Evolutionary conservation across 1,140 invertebrate genomes (phyloP).

Genomic region (Drosophila persimilis): DNA sequence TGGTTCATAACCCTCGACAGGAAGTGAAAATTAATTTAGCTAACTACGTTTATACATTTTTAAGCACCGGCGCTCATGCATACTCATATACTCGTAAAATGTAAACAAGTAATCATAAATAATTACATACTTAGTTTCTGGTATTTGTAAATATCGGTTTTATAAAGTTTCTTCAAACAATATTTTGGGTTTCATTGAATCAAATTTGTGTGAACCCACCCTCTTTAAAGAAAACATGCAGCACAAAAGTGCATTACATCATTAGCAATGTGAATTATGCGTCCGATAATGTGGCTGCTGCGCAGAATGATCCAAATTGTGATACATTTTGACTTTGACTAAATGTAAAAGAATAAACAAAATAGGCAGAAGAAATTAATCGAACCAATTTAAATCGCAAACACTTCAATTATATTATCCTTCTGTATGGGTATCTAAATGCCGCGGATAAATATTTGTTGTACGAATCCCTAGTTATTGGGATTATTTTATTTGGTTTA

Average conservation of each 20-base stretch:
- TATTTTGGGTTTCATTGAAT: slow-evolving; percentile 49
- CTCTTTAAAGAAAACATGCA: slow-evolving; percentile 42
- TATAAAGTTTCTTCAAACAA: slow-evolving; percentile 30
- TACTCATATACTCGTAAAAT: slow-evolving; percentile 21
- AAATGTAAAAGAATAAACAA: slow-evolving; percentile 40
- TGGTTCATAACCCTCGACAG: background rate
- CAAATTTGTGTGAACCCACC: slow-evolving; percentile 43
- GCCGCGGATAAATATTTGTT: slow-evolving; percentile 67
- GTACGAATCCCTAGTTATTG: slow-evolving; percentile 43
- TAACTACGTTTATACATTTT: slow-evolving; percentile 25
- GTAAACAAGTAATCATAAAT: slow-evolving; percentile 17
- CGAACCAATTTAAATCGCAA: slow-evolving; percentile 31
- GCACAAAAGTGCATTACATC: slow-evolving; percentile 52
- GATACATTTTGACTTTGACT: slow-evolving; percentile 76
- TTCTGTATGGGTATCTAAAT: slow-evolving; percentile 24
- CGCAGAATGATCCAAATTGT: slow-evolving; percentile 73
- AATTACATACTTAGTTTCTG: slow-evolving; percentile 33
- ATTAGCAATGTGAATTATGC: slow-evolving; percentile 42
- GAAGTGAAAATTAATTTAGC: slow-evolving; percentile 7
- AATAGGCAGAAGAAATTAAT: slow-evolving; percentile 47
- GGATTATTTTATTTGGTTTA: slow-evolving; percentile 42
- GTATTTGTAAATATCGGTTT: slow-evolving; percentile 79
- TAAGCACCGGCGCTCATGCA: slow-evolving; percentile 30
- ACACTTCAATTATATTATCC: slow-evolving; percentile 30
- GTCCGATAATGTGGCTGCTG: slow-evolving; percentile 43